Evolutionary conservation across 2,113 vertebrate species (phyloP).

Genomic region (Sander vitreus): DNA sequence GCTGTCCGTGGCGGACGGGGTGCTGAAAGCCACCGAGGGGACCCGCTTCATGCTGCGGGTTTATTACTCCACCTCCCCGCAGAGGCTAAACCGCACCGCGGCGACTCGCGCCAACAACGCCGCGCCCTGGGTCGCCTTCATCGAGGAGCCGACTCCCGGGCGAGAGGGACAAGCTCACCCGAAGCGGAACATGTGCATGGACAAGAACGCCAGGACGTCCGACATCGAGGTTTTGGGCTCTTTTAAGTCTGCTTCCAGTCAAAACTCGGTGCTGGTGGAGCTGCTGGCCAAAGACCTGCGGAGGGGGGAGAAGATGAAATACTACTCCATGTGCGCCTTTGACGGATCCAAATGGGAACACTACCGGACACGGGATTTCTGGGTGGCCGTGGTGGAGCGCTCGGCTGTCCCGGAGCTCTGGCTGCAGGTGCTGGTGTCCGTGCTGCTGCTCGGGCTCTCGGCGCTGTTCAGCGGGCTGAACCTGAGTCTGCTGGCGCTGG

Average conservation of each 20-base stretch:
- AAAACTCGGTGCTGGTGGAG: slow-evolving; percentile 91
- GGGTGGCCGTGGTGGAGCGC: slow-evolving; percentile 85
- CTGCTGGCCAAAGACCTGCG: slow-evolving; percentile 90
- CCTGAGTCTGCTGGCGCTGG: slow-evolving; percentile 91
- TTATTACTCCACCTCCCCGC: slow-evolving; percentile 84
- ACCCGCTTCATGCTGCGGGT: slow-evolving; percentile 92
- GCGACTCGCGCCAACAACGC: slow-evolving; percentile 74
- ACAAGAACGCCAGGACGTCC: slow-evolving; percentile 89
- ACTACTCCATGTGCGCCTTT: slow-evolving; percentile 93
- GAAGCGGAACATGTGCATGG: slow-evolving; percentile 85
- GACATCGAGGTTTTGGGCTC: slow-evolving; percentile 92
- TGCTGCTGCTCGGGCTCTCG: slow-evolving; percentile 89
- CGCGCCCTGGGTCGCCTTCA: slow-evolving; percentile 89
- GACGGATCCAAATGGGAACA: slow-evolving; percentile 92
- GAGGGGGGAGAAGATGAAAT: slow-evolving; percentile 87
- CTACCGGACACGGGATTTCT: slow-evolving; percentile 90
- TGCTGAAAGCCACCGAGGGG: slow-evolving; percentile 91
- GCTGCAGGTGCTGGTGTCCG: slow-evolving; percentile 89
- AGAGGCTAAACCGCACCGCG: slow-evolving; percentile 79
- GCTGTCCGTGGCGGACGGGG: slow-evolving; percentile 90
- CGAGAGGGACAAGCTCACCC: slow-evolving; percentile 81
- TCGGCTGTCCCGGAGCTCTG: slow-evolving; percentile 82
- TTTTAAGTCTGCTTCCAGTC: slow-evolving; percentile 85
- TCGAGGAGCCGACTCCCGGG: slow-evolving; percentile 86
- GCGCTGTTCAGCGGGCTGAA: slow-evolving; percentile 93